Base-by-base conservation (phyloP, 2,113 vertebrate species). In the Serranochromis macrocephalus region DNA sequence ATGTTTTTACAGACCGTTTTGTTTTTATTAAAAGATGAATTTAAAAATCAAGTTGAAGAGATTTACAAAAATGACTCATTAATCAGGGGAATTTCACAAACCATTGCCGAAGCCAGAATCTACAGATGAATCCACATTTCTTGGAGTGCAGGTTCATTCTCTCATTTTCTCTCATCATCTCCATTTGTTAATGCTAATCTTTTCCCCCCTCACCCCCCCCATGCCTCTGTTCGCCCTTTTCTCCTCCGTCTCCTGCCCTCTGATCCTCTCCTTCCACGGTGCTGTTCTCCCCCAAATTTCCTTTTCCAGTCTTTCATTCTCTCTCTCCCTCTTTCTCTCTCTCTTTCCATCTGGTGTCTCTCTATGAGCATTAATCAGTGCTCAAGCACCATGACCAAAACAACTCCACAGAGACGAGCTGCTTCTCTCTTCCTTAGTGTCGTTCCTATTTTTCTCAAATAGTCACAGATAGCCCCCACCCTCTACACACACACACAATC, bases 331-430 rank as follows among this genome's bases (percentile, higher is more conserved):
- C 47, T 78, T 13, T 55, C 14, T 49, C 80, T 79, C 89, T 82
- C 36, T 82, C 57, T 91, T 54, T 89, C 93, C 92, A 94, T 94
- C 94, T 94, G 94, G 89, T 87, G 91, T 90, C 83, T 94, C 89
- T 94, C 91, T 88, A 91, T 93, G 91, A 94, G 93, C 88, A 94
- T 94, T 95, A 94, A 95, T 95, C 94, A 95, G 91, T 87, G 94
- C 71, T 94, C 93, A 92, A 90, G 89, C 92, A 93, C 93, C 93
- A 91, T 94, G 93, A 94, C 94, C 92, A 94, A 94, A 94, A 94
- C 93, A 94, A 91, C 92, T 93, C 93, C 93, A 47, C 92, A 87
- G 93, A 92, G 89, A 93, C 66, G 83, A 42, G 5, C 90, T 79
- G 86, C 63, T 84, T 85, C 88, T 90, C 82, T 85, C 81, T 88